A percentile compares a stretch with the other conserved stretches of the same genome.
phyloP scores from a whole-genome alignment of 2,888 invertebrate species.

The Cheiracanthium punctorium region DNA sequence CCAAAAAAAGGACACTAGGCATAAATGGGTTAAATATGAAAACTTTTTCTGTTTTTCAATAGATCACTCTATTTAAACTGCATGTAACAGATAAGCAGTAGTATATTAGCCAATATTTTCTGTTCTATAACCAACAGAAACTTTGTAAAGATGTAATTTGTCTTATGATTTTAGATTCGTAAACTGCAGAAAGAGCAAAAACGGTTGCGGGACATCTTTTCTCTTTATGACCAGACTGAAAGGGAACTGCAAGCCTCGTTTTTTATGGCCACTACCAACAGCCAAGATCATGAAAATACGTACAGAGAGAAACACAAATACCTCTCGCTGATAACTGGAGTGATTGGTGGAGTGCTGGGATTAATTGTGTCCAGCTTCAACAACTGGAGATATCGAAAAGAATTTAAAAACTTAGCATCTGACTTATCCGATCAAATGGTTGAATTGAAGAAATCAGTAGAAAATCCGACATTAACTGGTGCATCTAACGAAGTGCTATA shows the following conservation, averaged over 20 bases:
- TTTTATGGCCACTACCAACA: conserved; percentile 49
- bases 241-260: conserved; percentile 43
- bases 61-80: too few species aligned
- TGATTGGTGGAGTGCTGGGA: conserved; percentile 45
- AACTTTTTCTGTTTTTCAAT: too few species aligned
- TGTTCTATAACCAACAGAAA: too few species aligned
- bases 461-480: neutral
- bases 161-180: conserved; percentile 53
- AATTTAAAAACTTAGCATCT: conserved; percentile 46
- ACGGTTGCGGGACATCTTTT: conserved; percentile 32
- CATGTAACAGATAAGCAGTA: too few species aligned
- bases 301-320: conserved; percentile 63
- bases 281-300: conserved; percentile 57
- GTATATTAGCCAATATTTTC: too few species aligned
- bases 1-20: too few species aligned
- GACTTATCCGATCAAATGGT: conserved; percentile 34
- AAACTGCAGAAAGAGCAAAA: conserved; percentile 54
- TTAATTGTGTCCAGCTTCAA: conserved; percentile 49
- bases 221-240: conserved; percentile 46
- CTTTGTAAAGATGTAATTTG: too few species aligned
- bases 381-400: conserved; percentile 55
- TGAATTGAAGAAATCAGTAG: conserved; percentile 33
- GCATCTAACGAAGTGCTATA: neutral
- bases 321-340: conserved; percentile 53
- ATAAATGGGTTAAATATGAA: too few species aligned